Evolutionary conservation across 2,797 vertebrate species (phyloP), one percentile per base, ranked within the genome.

Genomic region (Sebastes nivosus): DNA sequence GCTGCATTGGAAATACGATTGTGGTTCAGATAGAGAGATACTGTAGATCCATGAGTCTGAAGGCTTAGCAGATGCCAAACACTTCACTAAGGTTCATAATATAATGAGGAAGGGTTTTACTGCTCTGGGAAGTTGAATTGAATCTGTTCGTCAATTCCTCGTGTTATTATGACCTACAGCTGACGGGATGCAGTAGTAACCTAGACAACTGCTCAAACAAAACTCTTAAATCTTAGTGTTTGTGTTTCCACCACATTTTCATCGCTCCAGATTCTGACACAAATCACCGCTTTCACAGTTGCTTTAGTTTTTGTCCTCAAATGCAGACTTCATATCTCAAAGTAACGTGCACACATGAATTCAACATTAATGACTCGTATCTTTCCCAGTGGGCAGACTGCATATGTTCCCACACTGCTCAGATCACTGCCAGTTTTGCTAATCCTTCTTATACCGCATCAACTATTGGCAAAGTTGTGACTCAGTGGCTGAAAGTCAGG

Each of bases 401-500:
- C 85, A 89, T 79, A 78, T 86, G 88, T 64, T 87, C 78, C 50
- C 58, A 42, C 80, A 81, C 54, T 55, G 77, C 79, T 61, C 42
- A 32, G 79, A 81, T 66, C 58, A 12, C 9, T 72, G 75, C 63
- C 81, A 78, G 72, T 3, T 3, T 12, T 42, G 29, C 20, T 82
- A 69, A 82, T 88, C 84, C 67, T 14, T 14, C 76, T 75, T 78
- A 38, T 27, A 46, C 67, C 36, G 36, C 71, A 54, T 38, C 16
- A n/a, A 34, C 67, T 22, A 9, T n/a, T 13, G 46, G 73, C 82
- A 68, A 77, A 84, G 72, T 30, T 81, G 81, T 81, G 78, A 86
- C 66, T 89, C 75, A 60, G 72, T 34, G 60, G 76, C 79, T 85
- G 57, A 60, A 57, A 71, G 55, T 83, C 65, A 27, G 74, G 74